phyloP scores from a whole-genome alignment of 30 jellyfish, hydroid and myxozoan genomes.

The Nemopilema nomurai region DNA sequence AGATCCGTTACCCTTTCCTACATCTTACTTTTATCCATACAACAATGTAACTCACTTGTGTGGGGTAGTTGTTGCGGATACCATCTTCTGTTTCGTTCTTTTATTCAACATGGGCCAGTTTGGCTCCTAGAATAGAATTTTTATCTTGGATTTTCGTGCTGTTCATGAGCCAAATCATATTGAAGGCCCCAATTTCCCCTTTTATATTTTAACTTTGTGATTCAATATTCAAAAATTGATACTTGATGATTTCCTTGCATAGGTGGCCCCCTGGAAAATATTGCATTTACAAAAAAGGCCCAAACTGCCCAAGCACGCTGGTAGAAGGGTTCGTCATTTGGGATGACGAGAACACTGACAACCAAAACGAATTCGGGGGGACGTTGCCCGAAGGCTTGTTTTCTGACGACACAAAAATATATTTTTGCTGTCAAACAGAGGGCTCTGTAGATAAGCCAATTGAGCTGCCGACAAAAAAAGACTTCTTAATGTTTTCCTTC shows the following conservation, averaged over 20 bases:
- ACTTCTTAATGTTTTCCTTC: conserved; percentile 72
- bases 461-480: conserved; percentile 68
- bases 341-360: conserved; percentile 92
- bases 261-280: conserved; percentile 93
- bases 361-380: conserved; percentile 82
- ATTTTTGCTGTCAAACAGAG: conserved; percentile 69
- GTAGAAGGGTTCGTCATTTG: conserved; percentile 86
- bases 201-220: too few relatives aligned
- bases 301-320: conserved; percentile 66
- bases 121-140: too few relatives aligned
- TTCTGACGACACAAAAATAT: conserved; percentile 86
- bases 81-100: too few relatives aligned
- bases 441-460: conserved; percentile 74
- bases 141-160: neutral
- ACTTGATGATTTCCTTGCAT: conserved; percentile 2
- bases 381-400: conserved; percentile 84
- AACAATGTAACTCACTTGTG: too few relatives aligned
- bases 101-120: too few relatives aligned
- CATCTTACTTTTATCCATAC: too few relatives aligned
- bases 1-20: too few relatives aligned
- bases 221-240: too few relatives aligned
- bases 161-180: neutral
- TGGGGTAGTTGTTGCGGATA: too few relatives aligned
- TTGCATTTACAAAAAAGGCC: conserved; percentile 85
- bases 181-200: too few relatives aligned